phyloP scores from a whole-genome alignment of 2,888 invertebrate species.

The Torymus tubicola region DNA sequence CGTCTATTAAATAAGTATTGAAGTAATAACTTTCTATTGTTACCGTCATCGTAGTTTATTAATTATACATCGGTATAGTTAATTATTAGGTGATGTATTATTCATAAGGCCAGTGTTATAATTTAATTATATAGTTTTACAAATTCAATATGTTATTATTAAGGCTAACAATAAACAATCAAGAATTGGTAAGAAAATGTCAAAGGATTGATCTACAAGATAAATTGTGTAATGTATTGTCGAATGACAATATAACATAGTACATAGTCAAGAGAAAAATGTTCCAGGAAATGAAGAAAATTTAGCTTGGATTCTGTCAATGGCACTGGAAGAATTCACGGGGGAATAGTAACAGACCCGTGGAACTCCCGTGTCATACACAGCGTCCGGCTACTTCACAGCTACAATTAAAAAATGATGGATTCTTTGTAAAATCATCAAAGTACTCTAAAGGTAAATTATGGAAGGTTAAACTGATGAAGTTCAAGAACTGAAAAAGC shows the following conservation, averaged over 20 bases:
- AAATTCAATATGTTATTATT: no score
- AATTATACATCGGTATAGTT: no score
- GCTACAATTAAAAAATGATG: no score
- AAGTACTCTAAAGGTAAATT: no score
- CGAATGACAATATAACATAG: background rate
- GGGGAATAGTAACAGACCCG: conserved; percentile 78
- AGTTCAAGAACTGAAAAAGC: no score
- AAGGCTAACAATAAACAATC: background rate
- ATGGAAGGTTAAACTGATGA: no score
- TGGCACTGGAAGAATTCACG: conserved; percentile 94
- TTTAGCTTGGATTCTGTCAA: conserved; percentile 80
- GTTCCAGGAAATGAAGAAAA: conserved; percentile 4
- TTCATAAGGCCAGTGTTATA: background rate
- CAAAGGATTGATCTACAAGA: no score
- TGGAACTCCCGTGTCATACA: conserved; percentile 77
- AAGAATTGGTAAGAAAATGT: background rate
- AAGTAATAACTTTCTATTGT: background rate
- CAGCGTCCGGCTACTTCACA: conserved; percentile 71
- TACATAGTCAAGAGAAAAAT: background rate
- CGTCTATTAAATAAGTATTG: background rate
- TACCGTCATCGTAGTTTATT: no score
- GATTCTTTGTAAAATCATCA: no score
- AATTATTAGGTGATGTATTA: no score
- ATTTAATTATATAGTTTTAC: background rate
- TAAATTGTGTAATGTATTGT: no score